Evolutionary conservation across 2,797 vertebrate genomes (phyloP), one percentile per base, ranked within the genome.

Genomic region (Neopelma chrysocephalum): DNA sequence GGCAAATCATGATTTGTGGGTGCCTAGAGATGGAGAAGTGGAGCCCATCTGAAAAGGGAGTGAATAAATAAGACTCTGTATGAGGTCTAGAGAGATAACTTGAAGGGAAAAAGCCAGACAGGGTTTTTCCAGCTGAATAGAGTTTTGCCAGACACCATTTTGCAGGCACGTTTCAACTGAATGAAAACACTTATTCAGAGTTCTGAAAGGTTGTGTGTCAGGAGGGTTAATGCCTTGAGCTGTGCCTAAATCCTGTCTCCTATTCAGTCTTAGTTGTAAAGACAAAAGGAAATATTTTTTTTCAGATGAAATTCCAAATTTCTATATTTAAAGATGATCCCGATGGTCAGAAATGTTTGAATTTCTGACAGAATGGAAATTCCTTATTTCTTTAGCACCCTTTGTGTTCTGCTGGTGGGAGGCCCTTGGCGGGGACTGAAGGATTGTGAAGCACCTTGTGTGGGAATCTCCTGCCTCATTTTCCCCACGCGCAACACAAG

Each of bases 91-190:
- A 42, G 93, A 89, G 94, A 87, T 27, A 84, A 69, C 61, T 79
- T 17, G 42, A 65, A 72, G 87, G 78, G 21, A 85, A 19, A 61
- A 50, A 3, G 57, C 84, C 9, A 32, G 93, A 71, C 58, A 0
- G 82, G 53, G 93, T 71, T 95, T 94, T 96, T 95, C 81, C 96
- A 96, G 96, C 84, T 96, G 94, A 87, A 27, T 0, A 18, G 91
- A 72, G 38, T 32, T 92, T 50, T 29, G 38, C 36, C 91, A 95
- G 91, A 57, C 91, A 82, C 87, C 15, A 16, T 65, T 89, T 82
- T 34, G 89, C 84, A 91, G 89, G 73, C 69, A 2, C 29, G 27
- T 38, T 89, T 64, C 57, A 23, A 29, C 34, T 38, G 23, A 82
- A 84, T 85, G 90, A 54, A 82, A 76, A 47, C 66, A 84, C 29